A percentile compares a stretch with the other conserved stretches of the same genome.
phyloP scores from a whole-genome alignment of 2,113 vertebrate species.

The Myiopsitta monachus region DNA sequence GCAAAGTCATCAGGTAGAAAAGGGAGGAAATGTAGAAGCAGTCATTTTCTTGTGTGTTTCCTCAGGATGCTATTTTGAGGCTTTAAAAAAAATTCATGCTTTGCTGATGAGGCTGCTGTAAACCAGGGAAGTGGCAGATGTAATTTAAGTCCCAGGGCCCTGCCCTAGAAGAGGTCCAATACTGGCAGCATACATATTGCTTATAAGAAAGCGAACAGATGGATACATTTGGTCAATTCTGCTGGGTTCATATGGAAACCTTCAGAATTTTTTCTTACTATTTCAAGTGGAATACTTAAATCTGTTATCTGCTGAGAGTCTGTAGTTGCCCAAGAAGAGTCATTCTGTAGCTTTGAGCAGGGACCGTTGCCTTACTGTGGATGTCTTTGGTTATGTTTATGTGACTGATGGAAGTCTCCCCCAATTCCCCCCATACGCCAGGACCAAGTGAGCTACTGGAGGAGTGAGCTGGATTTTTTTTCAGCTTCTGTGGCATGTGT shows the following conservation, averaged over 20 bases:
- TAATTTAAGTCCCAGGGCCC: constrained; percentile 59
- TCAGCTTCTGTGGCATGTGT: constrained; percentile 12
- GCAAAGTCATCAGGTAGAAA: constrained; percentile 63
- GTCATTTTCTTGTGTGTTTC: constrained; percentile 55
- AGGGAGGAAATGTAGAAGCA: constrained; percentile 32
- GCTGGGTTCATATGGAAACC: constrained; percentile 44
- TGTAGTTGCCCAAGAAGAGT: neutral
- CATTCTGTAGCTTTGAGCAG: constrained; percentile 1
- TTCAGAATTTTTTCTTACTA: constrained; percentile 53
- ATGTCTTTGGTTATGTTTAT: neutral
- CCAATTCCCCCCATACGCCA: neutral
- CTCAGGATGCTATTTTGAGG: constrained; percentile 57
- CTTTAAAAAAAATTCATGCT: constrained; percentile 43
- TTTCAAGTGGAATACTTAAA: constrained; percentile 59
- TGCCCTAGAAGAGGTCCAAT: constrained; percentile 58
- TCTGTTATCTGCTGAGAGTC: constrained; percentile 24
- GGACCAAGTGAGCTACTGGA: constrained; percentile 5
- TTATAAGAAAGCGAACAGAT: constrained; percentile 61
- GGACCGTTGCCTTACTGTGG: neutral
- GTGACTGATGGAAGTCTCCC: neutral
- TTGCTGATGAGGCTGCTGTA: constrained; percentile 57
- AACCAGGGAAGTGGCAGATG: constrained; percentile 61
- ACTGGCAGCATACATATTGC: constrained; percentile 57
- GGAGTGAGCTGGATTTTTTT: constrained; percentile 33
- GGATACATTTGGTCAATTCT: constrained; percentile 64